Evolutionary conservation across 2,797 vertebrate genomes (phyloP).

Genomic region (Vultur gryphus): DNA sequence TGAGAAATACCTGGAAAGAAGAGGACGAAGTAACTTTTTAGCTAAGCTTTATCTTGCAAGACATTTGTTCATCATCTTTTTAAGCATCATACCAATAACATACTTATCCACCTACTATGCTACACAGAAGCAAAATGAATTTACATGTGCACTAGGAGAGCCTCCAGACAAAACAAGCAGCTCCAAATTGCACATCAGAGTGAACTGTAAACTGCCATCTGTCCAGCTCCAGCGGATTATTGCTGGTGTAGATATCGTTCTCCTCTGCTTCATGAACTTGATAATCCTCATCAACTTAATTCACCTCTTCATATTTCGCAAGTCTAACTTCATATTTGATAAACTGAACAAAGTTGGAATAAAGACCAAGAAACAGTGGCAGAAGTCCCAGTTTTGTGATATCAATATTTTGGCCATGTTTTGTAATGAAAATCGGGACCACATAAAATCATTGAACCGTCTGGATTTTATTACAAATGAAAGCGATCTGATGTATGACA

Average conservation of each 20-base stretch:
- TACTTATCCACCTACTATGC: constrained; percentile 95
- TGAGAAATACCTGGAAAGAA: constrained; percentile 95
- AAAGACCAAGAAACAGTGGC: constrained; percentile 95
- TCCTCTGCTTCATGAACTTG: constrained; percentile 95
- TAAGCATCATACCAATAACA: constrained; percentile 95
- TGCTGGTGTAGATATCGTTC: constrained; percentile 89
- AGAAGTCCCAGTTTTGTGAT: constrained; percentile 98
- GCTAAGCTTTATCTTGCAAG: constrained; percentile 94
- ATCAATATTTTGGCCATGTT: constrained; percentile 99
- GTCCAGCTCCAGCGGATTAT: constrained; percentile 98
- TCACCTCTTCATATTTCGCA: constrained; percentile 96
- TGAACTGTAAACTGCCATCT: constrained; percentile 95
- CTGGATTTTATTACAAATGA: constrained; percentile 99
- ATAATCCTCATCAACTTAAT: constrained; percentile 94
- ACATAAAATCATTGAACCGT: constrained; percentile 97
- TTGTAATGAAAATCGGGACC: constrained; percentile 98
- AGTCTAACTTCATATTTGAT: constrained; percentile 99
- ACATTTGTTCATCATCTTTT: constrained; percentile 94
- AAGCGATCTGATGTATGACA: constrained; percentile 98
- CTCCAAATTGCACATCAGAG: constrained; percentile 82
- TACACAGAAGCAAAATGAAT: constrained; percentile 96
- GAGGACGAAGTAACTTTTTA: constrained; percentile 95
- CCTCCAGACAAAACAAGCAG: constrained; percentile 87
- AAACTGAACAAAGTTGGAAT: constrained; percentile 98
- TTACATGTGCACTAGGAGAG: constrained; percentile 90